phyloP scores from a whole-genome alignment of 2,113 vertebrate genomes.

The Tachycineta bicolor region DNA sequence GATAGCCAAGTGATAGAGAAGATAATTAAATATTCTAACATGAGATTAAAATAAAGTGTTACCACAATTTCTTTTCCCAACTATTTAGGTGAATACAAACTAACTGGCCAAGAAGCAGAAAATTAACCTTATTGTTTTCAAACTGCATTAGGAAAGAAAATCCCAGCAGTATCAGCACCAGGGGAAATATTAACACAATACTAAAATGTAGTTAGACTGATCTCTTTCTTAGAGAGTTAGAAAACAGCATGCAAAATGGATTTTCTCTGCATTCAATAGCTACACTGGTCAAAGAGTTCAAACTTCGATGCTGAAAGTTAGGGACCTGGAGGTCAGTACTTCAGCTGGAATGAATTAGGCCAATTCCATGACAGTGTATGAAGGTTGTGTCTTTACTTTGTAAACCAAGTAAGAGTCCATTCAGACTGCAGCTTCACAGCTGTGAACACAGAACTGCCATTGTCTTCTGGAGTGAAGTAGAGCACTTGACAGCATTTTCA shows the following conservation, averaged over 20 bases:
- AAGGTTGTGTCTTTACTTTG: background rate
- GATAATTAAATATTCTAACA: background rate
- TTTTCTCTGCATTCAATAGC: conserved; percentile 41
- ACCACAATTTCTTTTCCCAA: background rate
- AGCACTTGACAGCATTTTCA: background rate
- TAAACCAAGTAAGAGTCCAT: background rate
- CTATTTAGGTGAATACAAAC: background rate
- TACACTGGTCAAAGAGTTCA: background rate
- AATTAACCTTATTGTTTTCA: background rate
- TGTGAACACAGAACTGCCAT: background rate
- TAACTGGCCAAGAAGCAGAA: background rate
- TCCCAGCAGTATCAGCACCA: background rate
- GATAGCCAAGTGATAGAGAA: background rate
- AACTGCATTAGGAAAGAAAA: background rate
- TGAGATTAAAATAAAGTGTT: conserved; percentile 36
- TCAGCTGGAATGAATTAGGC: background rate
- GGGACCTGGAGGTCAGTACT: background rate
- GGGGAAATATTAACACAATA: background rate
- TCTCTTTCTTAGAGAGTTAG: background rate
- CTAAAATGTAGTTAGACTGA: background rate
- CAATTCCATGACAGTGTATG: background rate
- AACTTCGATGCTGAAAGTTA: background rate
- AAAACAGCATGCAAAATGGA: conserved; percentile 37
- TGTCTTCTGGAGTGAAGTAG: background rate
- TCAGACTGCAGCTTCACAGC: background rate